Evolutionary conservation across 2,888 invertebrate genomes (phyloP).

Genomic region (Saturnia japonica): DNA sequence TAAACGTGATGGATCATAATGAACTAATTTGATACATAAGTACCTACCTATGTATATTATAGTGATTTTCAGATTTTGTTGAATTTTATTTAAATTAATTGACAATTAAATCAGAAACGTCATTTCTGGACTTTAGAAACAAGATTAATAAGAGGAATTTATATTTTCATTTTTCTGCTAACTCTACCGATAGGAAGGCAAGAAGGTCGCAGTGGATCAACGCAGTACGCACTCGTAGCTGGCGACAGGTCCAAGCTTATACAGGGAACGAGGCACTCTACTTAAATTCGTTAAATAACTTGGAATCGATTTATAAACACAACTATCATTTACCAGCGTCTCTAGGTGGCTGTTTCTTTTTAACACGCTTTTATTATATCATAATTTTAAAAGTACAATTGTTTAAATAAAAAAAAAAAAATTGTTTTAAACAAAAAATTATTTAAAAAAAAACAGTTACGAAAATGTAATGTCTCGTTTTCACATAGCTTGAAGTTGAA

Average conservation of each 20-base stretch:
- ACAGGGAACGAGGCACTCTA: neutral
- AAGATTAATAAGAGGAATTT: neutral
- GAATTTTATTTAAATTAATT: too few relatives aligned
- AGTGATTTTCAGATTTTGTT: too few relatives aligned
- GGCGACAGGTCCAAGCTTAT: conserved; percentile 21
- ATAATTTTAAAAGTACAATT: too few relatives aligned
- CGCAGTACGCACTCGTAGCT: conserved; percentile 30
- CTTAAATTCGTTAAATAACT: conserved; percentile 2
- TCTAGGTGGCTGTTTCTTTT: neutral
- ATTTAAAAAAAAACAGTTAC: neutral
- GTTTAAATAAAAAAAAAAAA: too few relatives aligned
- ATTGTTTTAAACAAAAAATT: neutral
- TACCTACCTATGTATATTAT: too few relatives aligned
- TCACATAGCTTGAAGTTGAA: neutral
- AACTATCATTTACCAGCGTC: neutral
- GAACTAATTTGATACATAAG: too few relatives aligned
- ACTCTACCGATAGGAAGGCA: conserved; percentile 36
- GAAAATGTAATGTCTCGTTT: neutral
- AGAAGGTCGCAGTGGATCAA: conserved; percentile 51
- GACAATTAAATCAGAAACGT: neutral
- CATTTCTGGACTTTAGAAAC: neutral
- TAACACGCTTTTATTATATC: too few relatives aligned
- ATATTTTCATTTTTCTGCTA: conserved; percentile 32
- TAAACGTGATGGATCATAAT: too few relatives aligned
- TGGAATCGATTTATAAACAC: neutral